Base-by-base conservation (phyloP, 2,888 invertebrate species). In the Caenorhabditis plicata region DNA sequence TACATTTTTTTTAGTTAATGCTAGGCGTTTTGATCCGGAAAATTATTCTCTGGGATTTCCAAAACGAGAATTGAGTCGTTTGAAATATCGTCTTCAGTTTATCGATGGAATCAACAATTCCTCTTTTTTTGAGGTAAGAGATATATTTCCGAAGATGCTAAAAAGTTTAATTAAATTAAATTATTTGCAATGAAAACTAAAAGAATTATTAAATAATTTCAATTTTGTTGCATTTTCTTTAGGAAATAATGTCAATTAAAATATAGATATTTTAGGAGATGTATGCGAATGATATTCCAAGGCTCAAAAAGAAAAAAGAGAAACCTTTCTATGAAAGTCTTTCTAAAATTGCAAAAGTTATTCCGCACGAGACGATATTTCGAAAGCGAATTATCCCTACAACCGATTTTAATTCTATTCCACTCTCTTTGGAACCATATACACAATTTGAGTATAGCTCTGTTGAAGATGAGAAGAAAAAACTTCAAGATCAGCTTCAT, bases 301-400 rank as follows among this genome's bases (percentile, higher is more conserved):
- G 19, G 4, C 8, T 13, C 4, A 29, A 38, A 25, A 22, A 38
- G 4, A 27, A 33, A 5, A 22, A 33, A 23, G 38, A 38, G 7
- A 27, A 31, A 4, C 17, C 20, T 29, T 47, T 54, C 20, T 19
- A 19, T 9, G 39, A 39, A 8, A 3, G 27, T 7, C 31, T 52
- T 9, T 33, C 15, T n/a, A 20, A 7, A 4, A 20, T 27, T n/a
- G 39, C 45, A 9, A 40, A 33, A 25, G 15, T 31, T 25, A 15
- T 17, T 0, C 52, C 52, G 1, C 19, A 15, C 7, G 52, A 52
- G 26, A 45, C 33, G 5, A 27, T 7, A 19, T 52, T 51, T 26
- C 2, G 38, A 20, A 29, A n/a, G 13, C 23, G 8, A 15, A 1
- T 17, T 2, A 38, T 2, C 2, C 4, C 22, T 7, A 27, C 26